Evolutionary conservation across 2,113 vertebrate species (phyloP), one percentile per base, ranked within the genome.

Genomic region (Pavo muticus): DNA sequence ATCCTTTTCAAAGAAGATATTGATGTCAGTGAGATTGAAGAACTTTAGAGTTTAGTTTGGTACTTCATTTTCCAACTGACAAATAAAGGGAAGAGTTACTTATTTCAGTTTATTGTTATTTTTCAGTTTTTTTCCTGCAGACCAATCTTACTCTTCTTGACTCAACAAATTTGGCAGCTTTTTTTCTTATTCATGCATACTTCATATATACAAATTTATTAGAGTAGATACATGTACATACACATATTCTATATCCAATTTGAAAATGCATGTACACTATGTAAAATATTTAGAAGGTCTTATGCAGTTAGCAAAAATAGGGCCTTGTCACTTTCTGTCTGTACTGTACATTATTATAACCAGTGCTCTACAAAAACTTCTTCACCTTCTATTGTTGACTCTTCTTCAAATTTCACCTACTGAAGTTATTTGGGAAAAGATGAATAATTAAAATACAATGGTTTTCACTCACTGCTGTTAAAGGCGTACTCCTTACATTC

Each of bases 71-170:
- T n/a, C 48, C 29, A 54, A 54, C 4, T 1, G 6, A 75, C 14
- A 74, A 40, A 76, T 45, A 64, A 65, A 80, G 50, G 6, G 24
- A 80, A 81, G 24, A 21, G 3, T 18, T 54, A 54, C 50, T 29
- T 54, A 52, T 75, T 93, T 87, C 25, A 52, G 57, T 50, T 54
- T 54, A 54, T 16, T 54, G 52, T 32, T 85, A 64, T 79, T 94
- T 88, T 91, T 80, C 70, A 25, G 42, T 89, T 84, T 73, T 75
- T 92, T 90, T 37, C 64, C 67, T 94, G 57, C 32, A 88, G 50
- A 80, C 6, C 69, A 91, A 40, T 81, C 35, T 84, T 83, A 90
- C 63, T 91, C 8, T 78, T 61, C 40, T 83, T 68, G 60, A 91
- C 91, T 90, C 94, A 29, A 90, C 29, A 75, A 91, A 70, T 72